Conservation (phyloP, 2,888 invertebrate species). For the Phaedon cochleariae region DNA sequence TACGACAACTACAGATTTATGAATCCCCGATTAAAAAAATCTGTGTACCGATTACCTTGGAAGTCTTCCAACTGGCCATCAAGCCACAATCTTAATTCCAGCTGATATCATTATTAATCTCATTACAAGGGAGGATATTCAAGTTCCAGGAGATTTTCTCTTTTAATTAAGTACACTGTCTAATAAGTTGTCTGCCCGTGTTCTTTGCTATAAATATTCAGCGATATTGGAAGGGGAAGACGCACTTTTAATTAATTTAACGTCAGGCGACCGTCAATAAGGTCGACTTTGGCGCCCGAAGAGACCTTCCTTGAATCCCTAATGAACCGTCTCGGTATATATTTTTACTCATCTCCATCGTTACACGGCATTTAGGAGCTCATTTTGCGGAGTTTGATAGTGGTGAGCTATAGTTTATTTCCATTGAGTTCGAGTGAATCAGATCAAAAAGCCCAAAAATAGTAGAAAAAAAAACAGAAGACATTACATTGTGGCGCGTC, state of each 20-base stretch:
- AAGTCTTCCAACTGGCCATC: neutral
- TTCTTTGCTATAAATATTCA: constrained; percentile 37
- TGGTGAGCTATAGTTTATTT: too few relatives aligned
- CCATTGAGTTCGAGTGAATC: too few relatives aligned
- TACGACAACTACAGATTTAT: too few relatives aligned
- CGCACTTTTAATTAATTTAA: constrained; percentile 55
- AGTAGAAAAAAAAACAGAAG: too few relatives aligned
- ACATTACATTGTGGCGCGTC: too few relatives aligned
- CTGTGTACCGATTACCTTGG: too few relatives aligned
- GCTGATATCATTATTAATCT: constrained; percentile 10
- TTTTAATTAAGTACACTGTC: constrained; percentile 34
- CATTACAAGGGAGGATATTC: constrained; percentile 2
- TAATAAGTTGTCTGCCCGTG: constrained; percentile 33
- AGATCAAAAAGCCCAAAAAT: too few relatives aligned
- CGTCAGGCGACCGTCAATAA: constrained; percentile 53
- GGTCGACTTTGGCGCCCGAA: constrained; percentile 48
- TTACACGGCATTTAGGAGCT: too few relatives aligned
- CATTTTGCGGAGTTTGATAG: too few relatives aligned
- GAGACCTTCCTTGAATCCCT: constrained; percentile 50
- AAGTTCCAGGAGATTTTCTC: constrained; percentile 8
- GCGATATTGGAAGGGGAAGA: constrained; percentile 21
- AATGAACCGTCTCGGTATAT: constrained; percentile 41
- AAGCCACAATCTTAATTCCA: neutral
- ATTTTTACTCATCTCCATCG: neutral
- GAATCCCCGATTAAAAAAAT: too few relatives aligned